phyloP scores from a whole-genome alignment of 2,797 vertebrate species.

The Mus caroli region DNA sequence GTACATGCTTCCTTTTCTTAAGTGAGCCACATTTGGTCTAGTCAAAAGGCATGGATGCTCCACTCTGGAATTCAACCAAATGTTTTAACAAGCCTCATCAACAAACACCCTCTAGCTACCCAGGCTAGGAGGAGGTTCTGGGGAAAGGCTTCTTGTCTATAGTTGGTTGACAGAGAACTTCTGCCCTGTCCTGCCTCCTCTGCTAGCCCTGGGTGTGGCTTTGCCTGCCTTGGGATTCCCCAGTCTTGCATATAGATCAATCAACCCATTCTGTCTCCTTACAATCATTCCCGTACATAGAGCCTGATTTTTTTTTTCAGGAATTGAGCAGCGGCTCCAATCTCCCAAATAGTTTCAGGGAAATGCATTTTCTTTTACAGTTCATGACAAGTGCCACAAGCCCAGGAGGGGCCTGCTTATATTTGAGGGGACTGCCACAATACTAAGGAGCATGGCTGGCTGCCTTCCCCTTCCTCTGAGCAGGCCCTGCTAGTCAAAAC shows the following conservation, averaged over 20 bases:
- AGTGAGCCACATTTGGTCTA: not conserved
- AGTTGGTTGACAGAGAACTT: not conserved
- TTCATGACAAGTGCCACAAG: not conserved
- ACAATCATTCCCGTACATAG: not conserved
- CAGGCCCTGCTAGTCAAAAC: not conserved
- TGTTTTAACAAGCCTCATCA: not conserved
- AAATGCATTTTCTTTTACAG: not conserved
- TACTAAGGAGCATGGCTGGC: not conserved
- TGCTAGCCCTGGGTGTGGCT: not conserved
- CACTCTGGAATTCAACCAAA: conserved; percentile 1
- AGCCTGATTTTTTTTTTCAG: not conserved
- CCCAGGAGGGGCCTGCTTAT: not conserved
- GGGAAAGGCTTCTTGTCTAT: not conserved
- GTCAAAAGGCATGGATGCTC: not conserved
- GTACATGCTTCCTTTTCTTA: not conserved
- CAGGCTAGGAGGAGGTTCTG: not conserved
- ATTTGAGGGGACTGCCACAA: not conserved
- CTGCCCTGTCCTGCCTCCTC: not conserved
- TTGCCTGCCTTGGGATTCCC: not conserved
- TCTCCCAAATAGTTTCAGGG: not conserved
- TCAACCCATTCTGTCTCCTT: not conserved
- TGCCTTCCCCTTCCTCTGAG: not conserved
- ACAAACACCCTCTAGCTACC: not conserved
- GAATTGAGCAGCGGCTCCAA: not conserved
- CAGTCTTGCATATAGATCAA: not conserved